Conservation (phyloP, 2,797 vertebrate genomes). For the Cossypha caffra region DNA sequence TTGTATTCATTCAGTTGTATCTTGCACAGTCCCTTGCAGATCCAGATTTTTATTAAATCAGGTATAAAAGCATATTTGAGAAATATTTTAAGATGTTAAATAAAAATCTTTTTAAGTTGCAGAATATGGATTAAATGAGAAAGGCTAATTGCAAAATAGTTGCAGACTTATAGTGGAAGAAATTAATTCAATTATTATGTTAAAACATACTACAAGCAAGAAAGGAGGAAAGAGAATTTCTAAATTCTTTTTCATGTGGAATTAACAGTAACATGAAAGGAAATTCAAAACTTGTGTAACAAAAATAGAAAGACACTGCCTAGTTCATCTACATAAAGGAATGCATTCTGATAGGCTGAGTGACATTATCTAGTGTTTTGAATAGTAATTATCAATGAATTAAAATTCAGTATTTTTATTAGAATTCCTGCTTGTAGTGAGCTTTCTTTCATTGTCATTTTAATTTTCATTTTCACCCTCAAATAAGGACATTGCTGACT, state of each 20-base stretch:
- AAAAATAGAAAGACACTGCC: neutral
- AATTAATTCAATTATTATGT: neutral
- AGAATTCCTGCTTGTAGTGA: neutral
- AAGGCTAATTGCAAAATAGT: neutral
- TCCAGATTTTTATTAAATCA: neutral
- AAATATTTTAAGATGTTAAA: neutral
- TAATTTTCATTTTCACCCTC: neutral
- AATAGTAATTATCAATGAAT: constrained; percentile 12
- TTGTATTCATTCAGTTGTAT: neutral
- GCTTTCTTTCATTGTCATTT: neutral
- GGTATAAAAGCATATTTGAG: neutral
- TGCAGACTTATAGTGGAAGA: neutral
- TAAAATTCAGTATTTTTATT: constrained; percentile 3
- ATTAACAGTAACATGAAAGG: constrained; percentile 24
- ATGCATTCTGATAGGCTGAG: neutral
- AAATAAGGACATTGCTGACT: neutral
- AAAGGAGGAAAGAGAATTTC: neutral
- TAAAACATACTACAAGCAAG: neutral
- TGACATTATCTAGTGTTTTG: neutral
- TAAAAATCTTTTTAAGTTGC: neutral
- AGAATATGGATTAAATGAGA: neutral
- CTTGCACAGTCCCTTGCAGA: neutral
- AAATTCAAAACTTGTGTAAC: constrained; percentile 9
- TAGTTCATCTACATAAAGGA: neutral
- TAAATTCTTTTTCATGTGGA: constrained; percentile 46